Evolutionary conservation across 2,888 invertebrate genomes (phyloP).

Genomic region (Tuta absoluta): DNA sequence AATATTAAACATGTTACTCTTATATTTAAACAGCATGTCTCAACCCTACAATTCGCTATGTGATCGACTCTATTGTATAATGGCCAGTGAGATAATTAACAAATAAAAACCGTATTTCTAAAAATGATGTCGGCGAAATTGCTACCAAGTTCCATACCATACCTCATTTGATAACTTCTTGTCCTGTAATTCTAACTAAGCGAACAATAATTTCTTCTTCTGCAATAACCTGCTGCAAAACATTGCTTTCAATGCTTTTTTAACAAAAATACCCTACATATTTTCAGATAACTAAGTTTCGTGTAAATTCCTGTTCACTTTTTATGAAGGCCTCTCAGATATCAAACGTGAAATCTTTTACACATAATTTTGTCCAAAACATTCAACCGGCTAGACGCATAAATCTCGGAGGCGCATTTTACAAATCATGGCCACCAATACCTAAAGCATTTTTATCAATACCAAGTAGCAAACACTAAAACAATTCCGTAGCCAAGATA

Average conservation of each 20-base stretch:
- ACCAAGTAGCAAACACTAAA: constrained; percentile 58
- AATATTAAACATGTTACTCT: no score
- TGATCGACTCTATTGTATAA: background rate
- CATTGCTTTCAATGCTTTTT: no score
- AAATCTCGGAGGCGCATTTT: constrained; percentile 66
- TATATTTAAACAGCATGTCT: background rate
- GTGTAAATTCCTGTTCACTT: no score
- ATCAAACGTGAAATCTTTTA: background rate
- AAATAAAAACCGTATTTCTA: background rate
- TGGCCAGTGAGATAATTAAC: background rate
- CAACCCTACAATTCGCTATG: background rate
- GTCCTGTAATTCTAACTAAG: background rate
- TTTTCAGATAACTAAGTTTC: no score
- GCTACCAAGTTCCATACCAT: no score
- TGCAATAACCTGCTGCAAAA: no score
- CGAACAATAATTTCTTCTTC: background rate
- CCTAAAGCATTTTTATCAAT: constrained; percentile 58
- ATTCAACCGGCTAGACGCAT: constrained; percentile 56
- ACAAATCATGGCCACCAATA: constrained; percentile 60
- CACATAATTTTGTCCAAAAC: constrained; percentile 23
- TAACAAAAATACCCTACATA: no score
- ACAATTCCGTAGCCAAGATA: constrained; percentile 68
- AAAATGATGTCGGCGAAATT: background rate
- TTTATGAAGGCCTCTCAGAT: no score
- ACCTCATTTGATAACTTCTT: constrained; percentile 2